Evolutionary conservation across 2,797 vertebrate genomes (phyloP), one percentile per base, ranked within the genome.

Genomic region (Sebastolobus alascanus): DNA sequence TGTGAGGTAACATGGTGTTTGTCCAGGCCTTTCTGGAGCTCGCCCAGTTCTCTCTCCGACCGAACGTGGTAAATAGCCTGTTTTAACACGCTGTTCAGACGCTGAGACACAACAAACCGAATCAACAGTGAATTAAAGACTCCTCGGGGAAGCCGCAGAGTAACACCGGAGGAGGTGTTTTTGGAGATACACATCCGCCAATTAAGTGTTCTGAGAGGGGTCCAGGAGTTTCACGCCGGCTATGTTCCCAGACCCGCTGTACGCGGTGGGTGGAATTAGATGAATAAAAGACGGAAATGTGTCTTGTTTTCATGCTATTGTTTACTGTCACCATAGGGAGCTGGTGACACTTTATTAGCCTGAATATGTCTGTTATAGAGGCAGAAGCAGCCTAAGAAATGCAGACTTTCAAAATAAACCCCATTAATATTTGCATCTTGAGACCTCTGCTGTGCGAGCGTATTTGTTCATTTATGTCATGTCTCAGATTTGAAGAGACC

Each of bases 61-160:
- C 20, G 22, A 85, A 89, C 2, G 71, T 82, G 89, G 86, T 90
- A 90, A 92, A 92, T 87, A 85, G 90, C 60, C 90, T 86, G 87
- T 91, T 89, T 91, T 90, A 90, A 92, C 91, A 90, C 92, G 87
- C 83, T 87, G 83, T 80, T 93, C 90, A 89, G 90, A 91, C 82
- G 56, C 85, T 69, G 83, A 85, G 87, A 86, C 86, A 65, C 85
- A 93, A 94, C 92, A 92, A 90, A 93, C 85, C 84, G 72, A 92
- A 94, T 93, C 90, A 92, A 80, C 75, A 86, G 90, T 86, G 87
- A 87, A 91, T 92, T 90, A 91, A 90, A 92, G 90, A 75, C 88
- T 92, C 90, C 79, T 87, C 61, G 0, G 93, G 92, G 91, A 84
- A 85, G 71, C 87, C 67, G 54, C 79, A 38, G 84, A 84, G 74